Evolutionary conservation across 2,113 vertebrate species (phyloP).

Genomic region (Labrus mixtus): DNA sequence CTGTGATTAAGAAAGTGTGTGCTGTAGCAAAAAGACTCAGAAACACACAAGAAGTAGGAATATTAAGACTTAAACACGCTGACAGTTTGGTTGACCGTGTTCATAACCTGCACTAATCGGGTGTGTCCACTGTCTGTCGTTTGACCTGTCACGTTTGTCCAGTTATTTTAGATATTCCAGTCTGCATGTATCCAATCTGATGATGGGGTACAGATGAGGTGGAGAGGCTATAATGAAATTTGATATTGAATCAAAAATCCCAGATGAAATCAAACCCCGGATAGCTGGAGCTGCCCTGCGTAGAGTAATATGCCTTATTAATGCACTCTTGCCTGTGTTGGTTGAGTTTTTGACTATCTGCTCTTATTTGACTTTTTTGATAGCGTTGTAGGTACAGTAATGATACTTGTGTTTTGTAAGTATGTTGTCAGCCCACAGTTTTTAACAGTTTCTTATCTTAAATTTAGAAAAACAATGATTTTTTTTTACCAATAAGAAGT

Average conservation of each 20-base stretch:
- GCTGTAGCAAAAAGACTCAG: too few species aligned
- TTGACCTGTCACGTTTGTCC: conserved; percentile 8
- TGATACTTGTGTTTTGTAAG: too few species aligned
- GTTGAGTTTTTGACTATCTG: conserved; percentile 7
- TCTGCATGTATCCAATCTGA: conserved; percentile 1
- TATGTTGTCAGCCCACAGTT: too few species aligned
- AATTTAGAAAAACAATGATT: too few species aligned
- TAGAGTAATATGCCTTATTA: conserved; percentile 11
- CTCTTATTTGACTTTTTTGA: neutral
- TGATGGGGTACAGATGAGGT: conserved; percentile 29
- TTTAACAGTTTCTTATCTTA: too few species aligned
- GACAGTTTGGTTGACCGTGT: neutral
- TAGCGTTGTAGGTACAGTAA: neutral
- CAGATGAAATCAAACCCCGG: conserved; percentile 60
- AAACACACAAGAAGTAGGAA: too few species aligned
- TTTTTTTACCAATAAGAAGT: too few species aligned
- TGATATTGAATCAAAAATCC: conserved; percentile 58
- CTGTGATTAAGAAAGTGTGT: too few species aligned
- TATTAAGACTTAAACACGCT: neutral
- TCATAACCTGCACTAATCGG: neutral
- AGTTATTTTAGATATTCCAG: neutral
- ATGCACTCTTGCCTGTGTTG: conserved; percentile 23
- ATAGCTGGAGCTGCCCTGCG: conserved; percentile 33
- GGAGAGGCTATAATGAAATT: conserved; percentile 47
- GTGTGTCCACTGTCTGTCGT: neutral